These are phyloP conservation scores for Melanotaenia pygmaea DNA, from an alignment of 2,797 vertebrate genomes.

Conservation along the genomic window DNA sequence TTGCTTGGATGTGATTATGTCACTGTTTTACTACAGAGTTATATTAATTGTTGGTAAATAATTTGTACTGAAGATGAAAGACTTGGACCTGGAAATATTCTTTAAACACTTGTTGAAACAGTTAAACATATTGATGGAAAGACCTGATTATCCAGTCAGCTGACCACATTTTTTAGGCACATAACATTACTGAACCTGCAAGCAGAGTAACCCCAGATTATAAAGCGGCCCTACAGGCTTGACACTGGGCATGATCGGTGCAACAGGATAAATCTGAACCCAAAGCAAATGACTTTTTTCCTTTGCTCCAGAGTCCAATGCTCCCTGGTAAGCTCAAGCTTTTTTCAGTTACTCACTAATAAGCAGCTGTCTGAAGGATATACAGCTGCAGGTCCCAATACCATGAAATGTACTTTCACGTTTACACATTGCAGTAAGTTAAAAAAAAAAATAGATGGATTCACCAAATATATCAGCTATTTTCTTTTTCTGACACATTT, in stretches of 20 bases:
- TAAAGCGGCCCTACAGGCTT: background rate
- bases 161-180: background rate
- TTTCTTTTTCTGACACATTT: too few species aligned
- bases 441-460: too few species aligned
- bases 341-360: background rate
- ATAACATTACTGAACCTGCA: background rate
- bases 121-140: background rate
- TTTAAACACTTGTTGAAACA: too few species aligned
- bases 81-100: too few species aligned
- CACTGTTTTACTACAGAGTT: background rate
- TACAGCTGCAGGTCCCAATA: background rate
- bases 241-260: background rate
- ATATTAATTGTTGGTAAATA: background rate
- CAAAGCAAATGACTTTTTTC: background rate
- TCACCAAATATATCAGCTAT: too few species aligned
- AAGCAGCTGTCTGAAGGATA: background rate
- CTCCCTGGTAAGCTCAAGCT: background rate
- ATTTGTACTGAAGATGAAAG: too few species aligned
- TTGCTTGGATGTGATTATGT: too few species aligned
- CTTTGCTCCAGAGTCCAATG: background rate
- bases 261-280: background rate
- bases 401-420: background rate
- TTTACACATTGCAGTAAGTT: background rate
- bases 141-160: background rate
- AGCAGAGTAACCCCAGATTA: background rate